Evolutionary conservation across 2,113 vertebrate species (phyloP), one percentile per base, ranked within the genome.

Genomic region (Eleginops maclovinus): DNA sequence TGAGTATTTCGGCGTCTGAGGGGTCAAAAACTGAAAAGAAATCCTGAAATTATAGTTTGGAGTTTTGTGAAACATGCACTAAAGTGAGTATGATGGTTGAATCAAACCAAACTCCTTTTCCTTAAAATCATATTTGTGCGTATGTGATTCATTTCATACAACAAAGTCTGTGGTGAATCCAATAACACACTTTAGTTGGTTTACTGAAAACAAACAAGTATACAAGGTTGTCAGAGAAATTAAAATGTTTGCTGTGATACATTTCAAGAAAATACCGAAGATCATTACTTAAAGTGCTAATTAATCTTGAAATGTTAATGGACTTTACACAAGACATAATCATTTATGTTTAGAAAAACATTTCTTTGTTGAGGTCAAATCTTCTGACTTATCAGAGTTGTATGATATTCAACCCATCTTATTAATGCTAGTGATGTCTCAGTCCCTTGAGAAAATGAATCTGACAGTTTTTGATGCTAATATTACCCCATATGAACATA

Each of bases 401-500:
- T 76, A 73, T 49, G 59, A 68, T 87, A 66, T 83, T 82, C 82
- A 82, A 78, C 40, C 16, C 53, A 63, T 82, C 40, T 72, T 70
- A 66, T 81, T 86, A 75, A 61, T 43, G 31, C 21, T 59, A 55
- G 69, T 73, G 65, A 43, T 79, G 36, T 51, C 14, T 67, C 21
- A 43, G 26, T 83, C 90, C 83, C 85, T 41, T 2, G 81, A 85
- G 89, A 83, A 73, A 69, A 69, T 24, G 68, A 50, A 69, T 49
- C 41, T 84, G 84, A 76, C 79, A 81, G 63, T 71, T 79, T 68
- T 60, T 90, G 84, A 90, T 84, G 83, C 77, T 91, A 85, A 89
- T 89, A 85, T 87, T 90, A 89, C 86, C 84, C 82, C 82, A 83
- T 71, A 81, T 80, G 72, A 90, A 73, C 86, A 83, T 61, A 72